Evolutionary conservation across 2,797 vertebrate genomes (phyloP), one percentile per base, ranked within the genome.

Genomic region (Urocyon cinereoargenteus): DNA sequence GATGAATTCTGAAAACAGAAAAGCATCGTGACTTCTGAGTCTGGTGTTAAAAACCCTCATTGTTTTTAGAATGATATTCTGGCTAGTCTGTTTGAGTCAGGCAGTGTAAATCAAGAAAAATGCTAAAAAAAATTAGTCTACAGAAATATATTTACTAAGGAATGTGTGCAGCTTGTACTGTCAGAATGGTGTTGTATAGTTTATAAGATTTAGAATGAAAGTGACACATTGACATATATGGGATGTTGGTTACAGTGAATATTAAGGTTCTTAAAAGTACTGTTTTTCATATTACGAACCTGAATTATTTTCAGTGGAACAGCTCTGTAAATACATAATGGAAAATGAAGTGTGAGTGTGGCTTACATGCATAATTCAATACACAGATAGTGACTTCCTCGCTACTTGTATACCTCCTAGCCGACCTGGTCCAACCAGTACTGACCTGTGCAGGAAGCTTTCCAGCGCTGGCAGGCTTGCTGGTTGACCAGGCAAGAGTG

Each of bases 401-500:
- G 28, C 3, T 0, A 28, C 15, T 6, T 7, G 18, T 34, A 22
- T 0, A 4, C 8, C 45, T 59, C 28, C 78, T 19, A 6, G 2
- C 77, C 75, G 55, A 21, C 34, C 24, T 3, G 5, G 15, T 64
- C 34, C 18, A 83, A 15, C 5, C 31, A 21, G 0, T 18, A 97
- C 79, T 94, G 98, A 99, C 99, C 99, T 99, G 99, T 72, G 99
- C 99, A 18, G 99, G 99, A 12, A 99, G 99, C 94, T 99, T 99
- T 87, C 99, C 99, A 24, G 99, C 99, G n/a, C 99, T 99, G 91
- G 99, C 99, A 86, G 99, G 99, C 97, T 99, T 99, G 98, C 99
- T 99, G 77, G 99, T 99, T 34, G 99, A 99, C 99, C 99, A 99
- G 81, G 99, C 99, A 2, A 99, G 99, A 0, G 99, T 99, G 98